Conservation (phyloP, 2,797 vertebrate species). For the Acanthurus leucopareius region DNA sequence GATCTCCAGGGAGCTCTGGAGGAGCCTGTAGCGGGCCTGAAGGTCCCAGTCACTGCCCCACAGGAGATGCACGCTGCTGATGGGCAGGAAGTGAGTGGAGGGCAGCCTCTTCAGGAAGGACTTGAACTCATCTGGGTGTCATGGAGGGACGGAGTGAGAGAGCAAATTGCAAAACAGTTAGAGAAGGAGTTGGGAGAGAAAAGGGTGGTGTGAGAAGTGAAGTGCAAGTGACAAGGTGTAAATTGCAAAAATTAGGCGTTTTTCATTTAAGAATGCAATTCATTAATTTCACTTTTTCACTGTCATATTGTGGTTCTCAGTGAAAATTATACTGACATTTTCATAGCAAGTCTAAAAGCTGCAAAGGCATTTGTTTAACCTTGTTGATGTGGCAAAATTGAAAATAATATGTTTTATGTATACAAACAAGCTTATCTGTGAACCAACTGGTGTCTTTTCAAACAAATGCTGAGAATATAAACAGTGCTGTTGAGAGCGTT, state of each 20-base stretch:
- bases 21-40: conserved; percentile 96
- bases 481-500: neutral
- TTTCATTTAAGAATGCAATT: neutral
- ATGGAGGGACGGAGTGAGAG: conserved; percentile 4
- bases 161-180: conserved; percentile 13
- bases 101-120: conserved; percentile 98
- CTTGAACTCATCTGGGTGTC: conserved; percentile 94
- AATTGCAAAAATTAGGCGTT: neutral
- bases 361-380: neutral
- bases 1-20: conserved; percentile 95
- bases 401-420: neutral
- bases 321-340: neutral
- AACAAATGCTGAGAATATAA: neutral
- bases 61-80: conserved; percentile 97
- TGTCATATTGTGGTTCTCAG: neutral
- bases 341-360: neutral
- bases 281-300: neutral
- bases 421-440: neutral
- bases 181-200: neutral
- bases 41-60: conserved; percentile 99
- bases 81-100: conserved; percentile 97
- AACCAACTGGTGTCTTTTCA: neutral
- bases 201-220: neutral
- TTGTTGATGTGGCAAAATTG: neutral
- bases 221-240: neutral